These are phyloP conservation scores for Rhodinocichla rosea DNA, from an alignment of 2,113 vertebrate species.

Conservation along the genomic window DNA sequence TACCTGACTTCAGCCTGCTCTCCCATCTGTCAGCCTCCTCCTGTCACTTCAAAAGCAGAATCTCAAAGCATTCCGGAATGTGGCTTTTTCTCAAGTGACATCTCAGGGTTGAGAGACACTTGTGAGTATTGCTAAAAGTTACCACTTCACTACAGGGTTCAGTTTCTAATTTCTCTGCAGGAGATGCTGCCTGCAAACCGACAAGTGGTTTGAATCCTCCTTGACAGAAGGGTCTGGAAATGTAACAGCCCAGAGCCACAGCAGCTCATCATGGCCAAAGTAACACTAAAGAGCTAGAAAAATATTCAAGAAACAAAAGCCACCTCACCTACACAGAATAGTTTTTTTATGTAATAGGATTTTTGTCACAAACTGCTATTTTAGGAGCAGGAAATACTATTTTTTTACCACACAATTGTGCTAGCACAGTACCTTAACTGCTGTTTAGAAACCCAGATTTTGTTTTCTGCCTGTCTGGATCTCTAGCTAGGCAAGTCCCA, in stretches of 20 bases:
- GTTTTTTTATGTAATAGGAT: not conserved
- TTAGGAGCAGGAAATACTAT: not conserved
- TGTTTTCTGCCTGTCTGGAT: not conserved
- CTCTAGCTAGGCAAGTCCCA: not conserved
- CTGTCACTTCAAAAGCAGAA: not conserved
- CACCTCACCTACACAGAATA: not conserved
- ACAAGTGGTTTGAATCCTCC: slow-evolving; percentile 4
- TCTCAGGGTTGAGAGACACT: slow-evolving; percentile 31
- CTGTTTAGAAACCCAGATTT: not conserved
- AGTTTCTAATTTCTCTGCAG: slow-evolving; percentile 21
- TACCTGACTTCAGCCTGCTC: not conserved
- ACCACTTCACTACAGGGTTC: slow-evolving; percentile 19
- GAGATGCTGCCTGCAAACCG: not conserved
- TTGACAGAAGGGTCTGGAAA: not conserved
- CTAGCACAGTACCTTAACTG: not conserved
- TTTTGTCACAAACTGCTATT: not conserved
- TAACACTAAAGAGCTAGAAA: not conserved
- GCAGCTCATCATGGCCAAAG: not conserved
- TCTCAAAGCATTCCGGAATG: not conserved
- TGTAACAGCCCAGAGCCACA: not conserved
- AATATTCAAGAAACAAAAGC: not conserved
- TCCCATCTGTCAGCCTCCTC: not conserved
- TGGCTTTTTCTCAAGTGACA: slow-evolving; percentile 9
- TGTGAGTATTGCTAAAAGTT: slow-evolving; percentile 21
- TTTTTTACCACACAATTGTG: not conserved